These are phyloP conservation scores for Hesperophylax magnus DNA, from an alignment of 1,140 invertebrate genomes.

Conservation along the genomic window DNA sequence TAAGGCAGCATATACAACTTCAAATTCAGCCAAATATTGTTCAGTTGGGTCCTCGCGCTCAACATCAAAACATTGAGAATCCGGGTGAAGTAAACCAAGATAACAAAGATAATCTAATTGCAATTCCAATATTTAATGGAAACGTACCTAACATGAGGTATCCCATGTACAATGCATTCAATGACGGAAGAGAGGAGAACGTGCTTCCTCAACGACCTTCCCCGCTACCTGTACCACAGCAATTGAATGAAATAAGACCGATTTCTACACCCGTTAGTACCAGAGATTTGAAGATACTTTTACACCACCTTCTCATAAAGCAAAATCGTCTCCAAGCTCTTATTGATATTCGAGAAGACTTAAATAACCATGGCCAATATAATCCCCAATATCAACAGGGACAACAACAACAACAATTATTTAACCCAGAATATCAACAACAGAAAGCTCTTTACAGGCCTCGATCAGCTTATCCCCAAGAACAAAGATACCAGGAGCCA, in stretches of 20 bases:
- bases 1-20: slow-evolving; percentile 61
- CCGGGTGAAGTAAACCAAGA: slow-evolving; percentile 36
- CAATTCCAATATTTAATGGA: slow-evolving; percentile 47
- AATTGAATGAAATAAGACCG: slow-evolving; percentile 61
- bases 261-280: slow-evolving; percentile 72
- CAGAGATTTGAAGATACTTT: slow-evolving; percentile 71
- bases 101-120: slow-evolving; percentile 46
- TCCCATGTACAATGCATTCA: slow-evolving; percentile 57
- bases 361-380: slow-evolving; percentile 62
- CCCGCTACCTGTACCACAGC: slow-evolving; percentile 59
- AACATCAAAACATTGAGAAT: slow-evolving; percentile 38
- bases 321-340: slow-evolving; percentile 71
- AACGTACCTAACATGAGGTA: slow-evolving; percentile 56
- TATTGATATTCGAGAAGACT: slow-evolving; percentile 64
- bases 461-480: slow-evolving; percentile 37
- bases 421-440: slow-evolving; percentile 57
- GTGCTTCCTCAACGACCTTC: slow-evolving; percentile 47
- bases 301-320: slow-evolving; percentile 72
- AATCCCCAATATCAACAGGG: slow-evolving; percentile 58
- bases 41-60: slow-evolving; percentile 41
- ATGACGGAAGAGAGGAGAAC: slow-evolving; percentile 56
- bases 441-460: slow-evolving; percentile 50
- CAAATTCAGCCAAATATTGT: slow-evolving; percentile 56
- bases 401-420: slow-evolving; percentile 44
- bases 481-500: slow-evolving; percentile 35